Base-by-base conservation (phyloP, 2,797 vertebrate genomes). In the Accipiter minullus region DNA sequence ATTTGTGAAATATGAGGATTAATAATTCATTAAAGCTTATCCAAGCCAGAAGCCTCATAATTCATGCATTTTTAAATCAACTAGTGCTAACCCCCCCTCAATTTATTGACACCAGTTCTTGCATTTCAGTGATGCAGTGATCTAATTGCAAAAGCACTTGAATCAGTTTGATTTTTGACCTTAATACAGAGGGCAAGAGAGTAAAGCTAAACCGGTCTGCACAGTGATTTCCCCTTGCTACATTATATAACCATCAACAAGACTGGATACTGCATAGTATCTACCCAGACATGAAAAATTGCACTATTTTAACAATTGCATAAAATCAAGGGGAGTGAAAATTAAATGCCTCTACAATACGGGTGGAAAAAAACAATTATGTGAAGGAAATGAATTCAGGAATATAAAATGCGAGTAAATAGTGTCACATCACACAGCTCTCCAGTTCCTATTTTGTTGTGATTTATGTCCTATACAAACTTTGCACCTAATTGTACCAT, bases 1-100 rank as follows among this genome's bases (percentile, higher is more conserved):
- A 91, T 95, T 86, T 86, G 69, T 94, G 95, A 95, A 94, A 95
- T 95, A 72, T 25, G 60, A 94, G 26, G 80, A 94, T 96, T 96
- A 96, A 95, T 96, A 95, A 96, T 94, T 97, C 72, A 96, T 96
- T 91, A 90, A 72, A 86, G 81, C 47, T 90, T 86, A 80, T 47
- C 68, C 18, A 80, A 95, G 82, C 58, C 59, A 80, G 89, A 66
- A 5, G 22, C 45, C 75, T 95, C 58, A 29, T 88, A 91, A 94
- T 88, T 94, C 45, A 95, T 89, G 84, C 89, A 92, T 94, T 96
- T 96, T 77, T 7, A 95, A 95, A 95, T 83, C 66, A 95, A 73
- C 87, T 77, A 64, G 75, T 74, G 34, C 81, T 94, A 85, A 22
- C 1, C 40, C 32, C 67, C 31, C 63, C 79, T 47, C 85, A 48